Conservation (phyloP, 2,888 invertebrate genomes). For the Erebia epiphron region DNA sequence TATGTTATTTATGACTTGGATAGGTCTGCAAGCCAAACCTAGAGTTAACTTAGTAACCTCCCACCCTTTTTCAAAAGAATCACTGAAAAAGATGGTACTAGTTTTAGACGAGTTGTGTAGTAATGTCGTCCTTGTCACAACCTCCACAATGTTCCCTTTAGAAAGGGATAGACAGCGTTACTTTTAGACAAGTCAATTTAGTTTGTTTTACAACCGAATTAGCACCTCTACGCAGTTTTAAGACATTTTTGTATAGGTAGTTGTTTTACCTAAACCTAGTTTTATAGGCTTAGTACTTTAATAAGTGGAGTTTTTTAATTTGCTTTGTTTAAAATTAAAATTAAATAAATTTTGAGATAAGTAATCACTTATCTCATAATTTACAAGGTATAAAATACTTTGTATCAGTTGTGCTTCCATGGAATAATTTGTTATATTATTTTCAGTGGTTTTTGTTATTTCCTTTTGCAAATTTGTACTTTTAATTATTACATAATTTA, state of each 20-base stretch:
- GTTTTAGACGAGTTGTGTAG: too few relatives aligned
- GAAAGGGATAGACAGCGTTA: background rate
- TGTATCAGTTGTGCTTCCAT: constrained; percentile 32
- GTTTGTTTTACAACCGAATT: background rate
- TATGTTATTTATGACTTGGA: too few relatives aligned
- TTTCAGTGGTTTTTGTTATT: constrained; percentile 29
- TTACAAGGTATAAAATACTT: constrained; percentile 20
- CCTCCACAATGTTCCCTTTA: too few relatives aligned
- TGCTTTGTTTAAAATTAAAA: constrained; percentile 1
- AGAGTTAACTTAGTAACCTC: too few relatives aligned
- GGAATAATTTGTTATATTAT: constrained; percentile 27
- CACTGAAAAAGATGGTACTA: too few relatives aligned
- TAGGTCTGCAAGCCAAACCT: too few relatives aligned
- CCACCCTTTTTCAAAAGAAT: too few relatives aligned
- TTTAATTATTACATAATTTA: constrained; percentile 32
- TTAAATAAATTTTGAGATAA: too few relatives aligned
- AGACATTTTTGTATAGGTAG: constrained; percentile 22
- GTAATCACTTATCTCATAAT: background rate
- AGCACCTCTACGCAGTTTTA: background rate
- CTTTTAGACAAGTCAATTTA: background rate
- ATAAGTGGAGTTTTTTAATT: constrained; percentile 3
- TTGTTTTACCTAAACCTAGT: constrained; percentile 22
- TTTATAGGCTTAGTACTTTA: constrained; percentile 25
- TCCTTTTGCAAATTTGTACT: constrained; percentile 35
- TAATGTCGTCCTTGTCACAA: too few relatives aligned